phyloP scores from a whole-genome alignment of 2,888 invertebrate species.

The Hanleya hanleyi region DNA sequence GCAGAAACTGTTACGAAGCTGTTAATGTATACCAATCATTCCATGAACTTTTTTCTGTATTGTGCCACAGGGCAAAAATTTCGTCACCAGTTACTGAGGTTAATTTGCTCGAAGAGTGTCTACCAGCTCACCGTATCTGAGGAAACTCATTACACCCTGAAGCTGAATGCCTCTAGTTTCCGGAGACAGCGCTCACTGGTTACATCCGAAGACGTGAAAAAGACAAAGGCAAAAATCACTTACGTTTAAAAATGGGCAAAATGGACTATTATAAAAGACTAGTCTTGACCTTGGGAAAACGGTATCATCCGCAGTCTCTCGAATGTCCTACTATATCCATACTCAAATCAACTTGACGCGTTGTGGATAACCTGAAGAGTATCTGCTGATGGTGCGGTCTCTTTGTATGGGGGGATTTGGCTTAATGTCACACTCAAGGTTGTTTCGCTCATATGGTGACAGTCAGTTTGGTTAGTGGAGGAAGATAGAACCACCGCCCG shows the following conservation, averaged over 20 bases:
- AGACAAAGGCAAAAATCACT: not conserved
- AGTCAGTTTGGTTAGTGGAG: no score
- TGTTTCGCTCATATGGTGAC: no score
- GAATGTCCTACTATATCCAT: no score
- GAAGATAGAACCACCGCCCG: no score
- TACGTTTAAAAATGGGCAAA: not conserved
- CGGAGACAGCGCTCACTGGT: not conserved
- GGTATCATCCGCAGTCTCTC: no score
- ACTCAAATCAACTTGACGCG: no score
- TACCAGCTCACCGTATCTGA: slow-evolving; percentile 9
- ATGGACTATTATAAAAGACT: no score
- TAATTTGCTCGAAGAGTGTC: slow-evolving; percentile 43
- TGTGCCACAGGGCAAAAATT: slow-evolving; percentile 64
- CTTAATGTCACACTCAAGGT: no score
- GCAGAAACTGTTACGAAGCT: slow-evolving; percentile 60
- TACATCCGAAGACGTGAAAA: not conserved
- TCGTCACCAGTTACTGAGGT: slow-evolving; percentile 49
- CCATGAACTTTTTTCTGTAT: slow-evolving; percentile 66
- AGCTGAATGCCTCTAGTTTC: not conserved
- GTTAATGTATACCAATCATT: slow-evolving; percentile 69
- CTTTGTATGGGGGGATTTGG: no score
- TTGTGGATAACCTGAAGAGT: no score
- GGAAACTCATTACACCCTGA: not conserved
- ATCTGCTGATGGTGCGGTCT: no score
- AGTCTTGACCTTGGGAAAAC: no score